Conservation (phyloP, 2,888 invertebrate genomes). For the Limenitis camilla region DNA sequence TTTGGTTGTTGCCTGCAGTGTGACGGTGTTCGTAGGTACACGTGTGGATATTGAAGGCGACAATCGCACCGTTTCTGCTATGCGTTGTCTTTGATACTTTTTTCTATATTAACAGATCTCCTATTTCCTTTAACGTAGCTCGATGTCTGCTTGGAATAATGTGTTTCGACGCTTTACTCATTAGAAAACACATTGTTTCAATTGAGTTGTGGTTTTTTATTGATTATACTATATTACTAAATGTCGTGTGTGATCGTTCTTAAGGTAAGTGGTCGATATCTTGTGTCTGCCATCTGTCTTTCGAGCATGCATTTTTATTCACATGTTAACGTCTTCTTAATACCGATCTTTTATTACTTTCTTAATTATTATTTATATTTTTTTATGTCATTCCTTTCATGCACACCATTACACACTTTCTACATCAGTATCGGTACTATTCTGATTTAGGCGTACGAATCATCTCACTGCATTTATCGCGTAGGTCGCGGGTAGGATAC, state of each 20-base stretch:
- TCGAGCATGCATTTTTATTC: conserved; percentile 53
- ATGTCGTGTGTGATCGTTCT: conserved; percentile 17
- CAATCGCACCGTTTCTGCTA: conserved; percentile 67
- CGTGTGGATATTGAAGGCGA: conserved; percentile 65
- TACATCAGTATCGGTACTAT: conserved; percentile 44
- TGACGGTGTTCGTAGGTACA: conserved; percentile 50
- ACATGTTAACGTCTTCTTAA: conserved; percentile 39
- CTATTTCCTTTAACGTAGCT: conserved; percentile 59
- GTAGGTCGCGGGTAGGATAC: conserved; percentile 33
- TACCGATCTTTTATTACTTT: conserved; percentile 43
- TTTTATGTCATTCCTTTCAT: conserved; percentile 62
- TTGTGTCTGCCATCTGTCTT: conserved; percentile 52
- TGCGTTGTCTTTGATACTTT: conserved; percentile 61
- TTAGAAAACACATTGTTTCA: conserved; percentile 58
- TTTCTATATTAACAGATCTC: conserved; percentile 54
- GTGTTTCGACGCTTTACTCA: conserved; percentile 36
- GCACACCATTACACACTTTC: conserved; percentile 58
- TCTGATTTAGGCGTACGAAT: conserved; percentile 21
- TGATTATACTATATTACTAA: conserved; percentile 18
- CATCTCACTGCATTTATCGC: conserved; percentile 40
- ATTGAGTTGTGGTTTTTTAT: conserved; percentile 32
- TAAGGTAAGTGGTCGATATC: conserved; percentile 67
- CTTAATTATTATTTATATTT: conserved; percentile 49
- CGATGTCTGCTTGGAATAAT: conserved; percentile 60
- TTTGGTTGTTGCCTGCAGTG: conserved; percentile 69